phyloP scores from a whole-genome alignment of 1,140 invertebrate genomes.

The Orius insidiosus region DNA sequence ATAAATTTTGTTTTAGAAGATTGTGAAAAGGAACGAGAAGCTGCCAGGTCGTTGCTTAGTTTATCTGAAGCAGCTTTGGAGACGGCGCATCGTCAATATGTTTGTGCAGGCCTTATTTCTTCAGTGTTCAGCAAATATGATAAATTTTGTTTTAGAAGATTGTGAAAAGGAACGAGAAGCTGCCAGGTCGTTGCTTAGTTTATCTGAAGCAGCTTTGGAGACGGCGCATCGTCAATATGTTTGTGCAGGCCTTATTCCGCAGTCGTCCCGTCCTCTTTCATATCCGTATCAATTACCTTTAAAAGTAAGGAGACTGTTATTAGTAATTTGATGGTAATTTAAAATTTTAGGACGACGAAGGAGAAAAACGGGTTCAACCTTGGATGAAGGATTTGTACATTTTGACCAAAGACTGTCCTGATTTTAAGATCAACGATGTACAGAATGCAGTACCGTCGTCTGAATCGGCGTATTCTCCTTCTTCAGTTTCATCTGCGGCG shows the following conservation, averaged over 20 bases:
- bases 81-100: constrained; percentile 20
- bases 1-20: constrained; percentile 1
- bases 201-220: constrained; percentile 31
- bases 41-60: constrained; percentile 66
- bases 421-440: not conserved
- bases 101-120: constrained; percentile 27
- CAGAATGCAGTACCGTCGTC: too few relatives aligned
- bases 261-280: constrained; percentile 35
- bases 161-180: constrained; percentile 56
- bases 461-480: too few relatives aligned
- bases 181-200: constrained; percentile 63
- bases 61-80: constrained; percentile 32
- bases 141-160: constrained; percentile 1
- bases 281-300: constrained; percentile 36
- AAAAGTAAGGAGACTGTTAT: not conserved
- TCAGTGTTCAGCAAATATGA: too few relatives aligned
- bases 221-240: constrained; percentile 21
- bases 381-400: not conserved
- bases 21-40: constrained; percentile 53
- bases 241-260: constrained; percentile 29
- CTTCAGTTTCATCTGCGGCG: too few relatives aligned
- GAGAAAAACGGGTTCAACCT: not conserved
- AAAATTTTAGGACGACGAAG: constrained; percentile 3
- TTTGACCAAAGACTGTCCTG: not conserved
- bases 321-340: not conserved